Conservation (phyloP, 2,888 invertebrate genomes). For the Epinotia bilunana region DNA sequence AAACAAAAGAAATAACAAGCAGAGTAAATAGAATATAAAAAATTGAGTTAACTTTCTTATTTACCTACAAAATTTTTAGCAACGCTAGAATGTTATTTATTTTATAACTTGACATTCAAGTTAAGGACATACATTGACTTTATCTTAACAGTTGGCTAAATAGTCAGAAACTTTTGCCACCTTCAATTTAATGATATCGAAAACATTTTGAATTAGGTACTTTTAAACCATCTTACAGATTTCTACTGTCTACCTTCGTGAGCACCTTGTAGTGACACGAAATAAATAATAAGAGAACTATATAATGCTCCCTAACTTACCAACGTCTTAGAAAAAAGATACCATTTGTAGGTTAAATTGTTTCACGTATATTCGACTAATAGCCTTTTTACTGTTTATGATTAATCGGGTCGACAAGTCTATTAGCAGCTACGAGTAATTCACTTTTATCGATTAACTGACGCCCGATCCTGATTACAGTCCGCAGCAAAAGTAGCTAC, state of each 20-base stretch:
- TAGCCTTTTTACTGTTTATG: neutral
- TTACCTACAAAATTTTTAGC: neutral
- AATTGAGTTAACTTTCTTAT: neutral
- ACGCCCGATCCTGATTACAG: neutral
- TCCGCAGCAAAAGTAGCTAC: no score
- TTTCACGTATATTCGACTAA: no score
- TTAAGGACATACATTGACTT: neutral
- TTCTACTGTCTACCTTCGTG: neutral
- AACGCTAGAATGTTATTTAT: neutral
- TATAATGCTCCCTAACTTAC: neutral
- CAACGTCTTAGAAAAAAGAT: neutral
- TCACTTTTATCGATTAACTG: neutral
- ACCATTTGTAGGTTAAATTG: neutral
- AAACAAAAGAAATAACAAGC: constrained; percentile 12
- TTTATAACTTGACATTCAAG: constrained; percentile 1
- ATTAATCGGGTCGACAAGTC: neutral
- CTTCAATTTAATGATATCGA: no score
- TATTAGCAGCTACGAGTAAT: neutral
- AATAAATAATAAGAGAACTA: neutral
- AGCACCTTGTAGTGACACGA: neutral
- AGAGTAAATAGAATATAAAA: constrained; percentile 25
- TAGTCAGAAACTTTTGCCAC: neutral
- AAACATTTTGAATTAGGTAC: neutral
- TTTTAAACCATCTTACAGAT: neutral
- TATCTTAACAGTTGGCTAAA: constrained; percentile 11